phyloP scores from a whole-genome alignment of 2,113 vertebrate species.

The Gallinago undulata region DNA sequence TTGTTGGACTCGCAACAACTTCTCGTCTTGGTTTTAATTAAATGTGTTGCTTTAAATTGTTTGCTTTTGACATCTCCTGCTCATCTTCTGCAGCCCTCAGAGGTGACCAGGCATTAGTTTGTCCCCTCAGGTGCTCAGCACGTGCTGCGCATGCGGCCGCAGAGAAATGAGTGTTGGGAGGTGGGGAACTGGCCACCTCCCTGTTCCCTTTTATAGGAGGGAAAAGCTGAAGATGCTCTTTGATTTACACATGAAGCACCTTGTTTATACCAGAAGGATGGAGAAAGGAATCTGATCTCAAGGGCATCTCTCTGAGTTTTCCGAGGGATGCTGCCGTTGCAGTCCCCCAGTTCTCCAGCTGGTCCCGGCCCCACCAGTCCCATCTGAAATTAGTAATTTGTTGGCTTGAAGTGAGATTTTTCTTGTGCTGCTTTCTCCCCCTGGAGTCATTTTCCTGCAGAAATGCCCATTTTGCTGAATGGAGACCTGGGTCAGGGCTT shows the following conservation, averaged over 20 bases:
- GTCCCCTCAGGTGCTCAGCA: not conserved
- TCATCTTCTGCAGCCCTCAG: slow-evolving; percentile 44
- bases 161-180: not conserved
- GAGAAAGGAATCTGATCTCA: not conserved
- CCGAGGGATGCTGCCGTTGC: not conserved
- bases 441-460: accelerated
- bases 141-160: not conserved
- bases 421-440: not conserved
- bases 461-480: not conserved
- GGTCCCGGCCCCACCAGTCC: not conserved
- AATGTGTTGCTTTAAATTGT: slow-evolving; percentile 72
- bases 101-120: slow-evolving; percentile 2
- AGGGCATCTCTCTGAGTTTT: not conserved
- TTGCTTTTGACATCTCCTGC: slow-evolving; percentile 65
- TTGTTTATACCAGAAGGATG: not conserved
- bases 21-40: slow-evolving; percentile 78
- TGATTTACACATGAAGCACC: not conserved
- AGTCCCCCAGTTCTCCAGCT: not conserved
- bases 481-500: not conserved
- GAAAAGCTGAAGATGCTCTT: not conserved
- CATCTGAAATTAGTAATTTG: not conserved
- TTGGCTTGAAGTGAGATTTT: not conserved
- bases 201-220: accelerated
- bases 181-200: not conserved
- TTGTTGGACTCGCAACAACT: slow-evolving; percentile 52